A percentile compares a stretch with the other conserved stretches of the same genome.
Evolutionary conservation across 2,113 vertebrate genomes (phyloP).

Genomic region (Bos javanicus): DNA sequence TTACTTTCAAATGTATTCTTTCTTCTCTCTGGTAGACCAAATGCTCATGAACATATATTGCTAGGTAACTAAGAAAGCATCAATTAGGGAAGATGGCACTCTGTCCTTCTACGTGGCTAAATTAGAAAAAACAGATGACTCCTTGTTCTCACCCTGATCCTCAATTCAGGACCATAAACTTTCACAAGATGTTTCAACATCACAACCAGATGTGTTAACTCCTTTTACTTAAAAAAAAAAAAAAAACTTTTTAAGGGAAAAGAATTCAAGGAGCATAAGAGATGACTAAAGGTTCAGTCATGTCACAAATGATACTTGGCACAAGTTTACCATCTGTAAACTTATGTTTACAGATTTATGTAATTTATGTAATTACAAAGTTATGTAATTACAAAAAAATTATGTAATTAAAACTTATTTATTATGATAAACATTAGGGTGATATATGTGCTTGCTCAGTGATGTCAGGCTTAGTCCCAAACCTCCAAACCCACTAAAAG

Average conservation of each 20-base stretch:
- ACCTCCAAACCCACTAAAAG: neutral
- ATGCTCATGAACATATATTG: neutral
- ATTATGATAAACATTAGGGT: neutral
- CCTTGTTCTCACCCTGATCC: constrained; percentile 33
- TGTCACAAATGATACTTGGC: neutral
- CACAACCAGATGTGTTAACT: constrained; percentile 35
- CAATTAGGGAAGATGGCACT: neutral
- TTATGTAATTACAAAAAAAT: neutral
- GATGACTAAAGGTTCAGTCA: neutral
- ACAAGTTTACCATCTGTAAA: neutral
- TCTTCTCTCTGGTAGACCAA: neutral
- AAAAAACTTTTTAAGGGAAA: neutral
- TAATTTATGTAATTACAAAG: neutral
- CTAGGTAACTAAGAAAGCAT: neutral
- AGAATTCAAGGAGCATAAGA: neutral
- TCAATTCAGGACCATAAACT: constrained; percentile 24
- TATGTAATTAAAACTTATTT: neutral
- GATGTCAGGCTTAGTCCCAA: neutral
- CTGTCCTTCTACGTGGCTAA: neutral
- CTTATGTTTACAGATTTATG: neutral
- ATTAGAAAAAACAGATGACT: constrained; percentile 26
- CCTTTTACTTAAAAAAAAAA: neutral
- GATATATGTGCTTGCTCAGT: neutral
- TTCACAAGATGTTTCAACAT: constrained; percentile 19
- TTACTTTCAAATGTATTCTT: neutral